These are phyloP conservation scores for Sitophilus oryzae DNA, from an alignment of 1,140 invertebrate species.

Conservation along the genomic window DNA sequence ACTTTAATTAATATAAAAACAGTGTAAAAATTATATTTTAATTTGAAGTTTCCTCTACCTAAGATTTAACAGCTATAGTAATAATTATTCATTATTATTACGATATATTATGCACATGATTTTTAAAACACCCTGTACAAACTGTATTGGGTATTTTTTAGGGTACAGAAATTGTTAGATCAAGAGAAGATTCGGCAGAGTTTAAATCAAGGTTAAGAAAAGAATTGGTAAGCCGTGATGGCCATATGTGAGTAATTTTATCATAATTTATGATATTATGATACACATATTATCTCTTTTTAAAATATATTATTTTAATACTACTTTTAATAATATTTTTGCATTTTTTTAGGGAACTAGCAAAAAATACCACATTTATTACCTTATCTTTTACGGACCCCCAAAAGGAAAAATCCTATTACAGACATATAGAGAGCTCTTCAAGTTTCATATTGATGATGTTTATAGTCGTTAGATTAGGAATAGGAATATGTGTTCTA, in stretches of 20 bases:
- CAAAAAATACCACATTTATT: slow-evolving; percentile 59
- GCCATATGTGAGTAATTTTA: slow-evolving; percentile 66
- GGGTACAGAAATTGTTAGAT: slow-evolving; percentile 33
- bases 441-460: slow-evolving; percentile 59
- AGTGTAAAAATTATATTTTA: too few species aligned
- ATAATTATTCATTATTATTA: slow-evolving; percentile 1
- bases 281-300: too few species aligned
- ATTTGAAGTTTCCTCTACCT: too few species aligned
- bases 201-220: slow-evolving; percentile 70
- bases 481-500: slow-evolving; percentile 52
- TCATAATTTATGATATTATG: too few species aligned
- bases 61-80: neutral
- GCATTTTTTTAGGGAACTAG: slow-evolving; percentile 52
- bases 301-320: slow-evolving; percentile 10
- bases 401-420: slow-evolving; percentile 60
- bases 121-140: too few species aligned
- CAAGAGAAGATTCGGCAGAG: slow-evolving; percentile 60
- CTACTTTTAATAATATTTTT: slow-evolving; percentile 2
- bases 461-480: slow-evolving; percentile 55
- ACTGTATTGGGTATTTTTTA: too few species aligned
- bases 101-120: too few species aligned
- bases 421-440: slow-evolving; percentile 57
- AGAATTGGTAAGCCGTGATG: slow-evolving; percentile 76
- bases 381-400: slow-evolving; percentile 60
- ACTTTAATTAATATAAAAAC: too few species aligned